Evolutionary conservation across 2,113 vertebrate species (phyloP).

Genomic region (Falcunculus frontatus): DNA sequence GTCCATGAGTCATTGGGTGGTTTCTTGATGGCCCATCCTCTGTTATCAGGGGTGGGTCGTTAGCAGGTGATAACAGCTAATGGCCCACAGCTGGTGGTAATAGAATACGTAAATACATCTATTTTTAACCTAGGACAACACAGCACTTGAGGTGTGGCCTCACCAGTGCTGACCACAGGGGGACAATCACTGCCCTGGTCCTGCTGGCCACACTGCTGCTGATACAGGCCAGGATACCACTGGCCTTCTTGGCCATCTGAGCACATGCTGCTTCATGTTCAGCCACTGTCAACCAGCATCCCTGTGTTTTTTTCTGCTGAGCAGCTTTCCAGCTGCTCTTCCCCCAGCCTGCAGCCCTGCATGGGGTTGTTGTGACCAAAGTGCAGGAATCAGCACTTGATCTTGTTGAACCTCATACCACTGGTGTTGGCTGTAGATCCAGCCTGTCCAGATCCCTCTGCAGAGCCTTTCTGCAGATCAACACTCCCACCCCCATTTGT

Average conservation of each 20-base stretch:
- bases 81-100: too few species aligned
- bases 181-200: background rate
- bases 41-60: too few species aligned
- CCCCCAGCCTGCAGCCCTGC: background rate
- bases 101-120: too few species aligned
- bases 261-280: background rate
- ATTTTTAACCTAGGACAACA: too few species aligned
- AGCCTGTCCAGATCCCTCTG: background rate
- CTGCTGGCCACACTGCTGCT: background rate
- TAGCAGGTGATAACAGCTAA: too few species aligned
- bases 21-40: too few species aligned
- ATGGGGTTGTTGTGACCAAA: background rate
- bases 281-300: background rate
- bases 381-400: fast-evolving
- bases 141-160: background rate
- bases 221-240: background rate
- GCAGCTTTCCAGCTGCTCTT: background rate
- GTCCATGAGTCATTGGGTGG: too few species aligned
- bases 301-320: fast-evolving
- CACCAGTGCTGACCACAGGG: background rate
- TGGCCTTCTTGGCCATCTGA: background rate
- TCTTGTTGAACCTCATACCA: background rate
- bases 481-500: background rate
- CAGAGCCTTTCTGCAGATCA: background rate
- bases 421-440: background rate